These are phyloP conservation scores for Notospermus geniculatus DNA, from an alignment of 1,140 invertebrate species.

Conservation along the genomic window DNA sequence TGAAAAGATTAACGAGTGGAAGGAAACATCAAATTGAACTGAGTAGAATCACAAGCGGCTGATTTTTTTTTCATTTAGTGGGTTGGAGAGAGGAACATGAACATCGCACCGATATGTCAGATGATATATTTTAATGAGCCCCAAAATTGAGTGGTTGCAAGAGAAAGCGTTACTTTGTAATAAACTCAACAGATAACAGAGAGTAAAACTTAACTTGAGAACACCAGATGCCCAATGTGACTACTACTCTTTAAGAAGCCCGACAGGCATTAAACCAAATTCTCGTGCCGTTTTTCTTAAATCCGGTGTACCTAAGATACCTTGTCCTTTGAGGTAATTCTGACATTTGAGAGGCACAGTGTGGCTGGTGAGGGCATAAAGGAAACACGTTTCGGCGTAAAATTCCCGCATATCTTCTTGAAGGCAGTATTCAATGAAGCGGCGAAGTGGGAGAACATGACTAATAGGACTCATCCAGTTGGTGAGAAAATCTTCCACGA, in stretches of 20 bases:
- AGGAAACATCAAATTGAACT: too few relatives aligned
- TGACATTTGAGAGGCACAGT: conserved; percentile 40
- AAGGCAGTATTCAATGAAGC: conserved; percentile 51
- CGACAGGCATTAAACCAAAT: background rate
- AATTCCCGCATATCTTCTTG: conserved; percentile 47
- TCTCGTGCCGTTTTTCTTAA: background rate
- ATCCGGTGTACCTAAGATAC: conserved; percentile 22
- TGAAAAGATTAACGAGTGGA: too few relatives aligned
- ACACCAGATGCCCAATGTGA: too few relatives aligned
- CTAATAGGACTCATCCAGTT: conserved; percentile 51
- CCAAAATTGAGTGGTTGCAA: too few relatives aligned
- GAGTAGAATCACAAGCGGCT: too few relatives aligned
- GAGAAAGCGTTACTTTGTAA: too few relatives aligned
- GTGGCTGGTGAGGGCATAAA: conserved; percentile 40
- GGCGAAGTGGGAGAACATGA: conserved; percentile 54
- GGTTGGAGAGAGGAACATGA: too few relatives aligned
- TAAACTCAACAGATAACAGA: too few relatives aligned
- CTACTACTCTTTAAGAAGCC: background rate
- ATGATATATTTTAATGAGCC: too few relatives aligned
- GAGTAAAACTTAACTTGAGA: too few relatives aligned
- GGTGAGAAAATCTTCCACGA: conserved; percentile 59
- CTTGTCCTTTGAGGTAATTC: conserved; percentile 38
- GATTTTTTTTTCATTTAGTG: too few relatives aligned
- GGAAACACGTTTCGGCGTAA: conserved; percentile 50
- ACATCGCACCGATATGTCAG: too few relatives aligned